Percentiles rank a stretch among this genome's conserved stretches.
Evolutionary conservation across 2,113 vertebrate species (phyloP).

Genomic region (Melanocharis versteri): DNA sequence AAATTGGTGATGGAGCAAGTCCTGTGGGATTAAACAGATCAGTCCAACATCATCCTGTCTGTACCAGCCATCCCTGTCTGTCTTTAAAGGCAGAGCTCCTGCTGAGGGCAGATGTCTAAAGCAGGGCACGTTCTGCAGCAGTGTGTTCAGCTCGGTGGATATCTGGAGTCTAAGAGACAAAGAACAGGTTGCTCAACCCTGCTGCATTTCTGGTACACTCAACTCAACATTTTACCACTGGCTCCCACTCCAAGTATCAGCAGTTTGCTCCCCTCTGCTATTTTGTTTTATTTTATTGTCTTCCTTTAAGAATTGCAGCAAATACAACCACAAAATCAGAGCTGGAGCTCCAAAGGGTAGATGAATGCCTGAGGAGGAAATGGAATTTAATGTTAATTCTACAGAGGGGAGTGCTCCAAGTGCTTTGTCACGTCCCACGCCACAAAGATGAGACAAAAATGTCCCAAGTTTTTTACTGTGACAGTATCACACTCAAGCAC

Average conservation of each 20-base stretch:
- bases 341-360: not conserved
- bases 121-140: not conserved
- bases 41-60: not conserved
- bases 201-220: not conserved
- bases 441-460: not conserved
- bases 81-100: not conserved
- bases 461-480: not conserved
- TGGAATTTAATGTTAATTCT: not conserved
- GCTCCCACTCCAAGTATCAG: not conserved
- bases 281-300: not conserved
- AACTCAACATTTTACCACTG: not conserved
- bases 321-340: not conserved
- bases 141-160: not conserved
- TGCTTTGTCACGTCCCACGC: not conserved
- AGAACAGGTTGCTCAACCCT: not conserved
- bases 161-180: not conserved
- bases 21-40: not conserved
- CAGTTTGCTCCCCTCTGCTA: not conserved
- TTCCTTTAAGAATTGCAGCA: not conserved
- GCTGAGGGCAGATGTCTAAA: not conserved
- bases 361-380: not conserved
- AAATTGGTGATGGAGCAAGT: not conserved
- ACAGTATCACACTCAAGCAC: not conserved
- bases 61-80: not conserved
- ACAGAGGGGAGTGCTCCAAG: not conserved